These are phyloP conservation scores for Euura lappo DNA, from an alignment of 1,140 invertebrate species.

Conservation along the genomic window DNA sequence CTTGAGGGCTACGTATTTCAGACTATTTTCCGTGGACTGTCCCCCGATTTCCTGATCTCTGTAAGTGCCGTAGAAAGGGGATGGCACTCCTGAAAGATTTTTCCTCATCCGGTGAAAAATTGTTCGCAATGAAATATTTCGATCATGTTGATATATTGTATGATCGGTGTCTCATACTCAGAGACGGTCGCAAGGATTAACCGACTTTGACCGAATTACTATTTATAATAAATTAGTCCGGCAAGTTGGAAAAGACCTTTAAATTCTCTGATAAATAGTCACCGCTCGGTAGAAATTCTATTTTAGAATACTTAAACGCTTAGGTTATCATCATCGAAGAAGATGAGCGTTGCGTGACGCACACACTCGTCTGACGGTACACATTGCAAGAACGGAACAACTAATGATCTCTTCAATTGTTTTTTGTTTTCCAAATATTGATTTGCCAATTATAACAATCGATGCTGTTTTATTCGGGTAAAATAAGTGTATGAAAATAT, in stretches of 20 bases:
- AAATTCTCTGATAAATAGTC: slow-evolving; percentile 5
- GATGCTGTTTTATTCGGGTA: background rate
- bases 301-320: slow-evolving; percentile 1
- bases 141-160: too few relatives aligned
- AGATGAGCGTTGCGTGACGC: background rate
- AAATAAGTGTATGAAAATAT: background rate
- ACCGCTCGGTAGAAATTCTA: background rate
- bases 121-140: too few relatives aligned
- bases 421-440: background rate
- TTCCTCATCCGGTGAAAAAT: background rate
- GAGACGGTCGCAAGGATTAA: background rate
- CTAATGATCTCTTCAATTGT: background rate
- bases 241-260: background rate
- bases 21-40: slow-evolving; percentile 28
- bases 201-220: slow-evolving; percentile 4
- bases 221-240: background rate
- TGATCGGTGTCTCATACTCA: background rate
- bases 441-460: too few relatives aligned
- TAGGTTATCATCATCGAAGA: background rate
- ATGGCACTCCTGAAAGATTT: slow-evolving; percentile 27
- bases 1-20: slow-evolving; percentile 45
- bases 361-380: background rate
- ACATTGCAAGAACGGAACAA: too few relatives aligned
- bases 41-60: slow-evolving; percentile 5
- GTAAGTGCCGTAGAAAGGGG: slow-evolving; percentile 21